Conservation (phyloP, 2,797 vertebrate genomes). For the Novumbra hubbsi region DNA sequence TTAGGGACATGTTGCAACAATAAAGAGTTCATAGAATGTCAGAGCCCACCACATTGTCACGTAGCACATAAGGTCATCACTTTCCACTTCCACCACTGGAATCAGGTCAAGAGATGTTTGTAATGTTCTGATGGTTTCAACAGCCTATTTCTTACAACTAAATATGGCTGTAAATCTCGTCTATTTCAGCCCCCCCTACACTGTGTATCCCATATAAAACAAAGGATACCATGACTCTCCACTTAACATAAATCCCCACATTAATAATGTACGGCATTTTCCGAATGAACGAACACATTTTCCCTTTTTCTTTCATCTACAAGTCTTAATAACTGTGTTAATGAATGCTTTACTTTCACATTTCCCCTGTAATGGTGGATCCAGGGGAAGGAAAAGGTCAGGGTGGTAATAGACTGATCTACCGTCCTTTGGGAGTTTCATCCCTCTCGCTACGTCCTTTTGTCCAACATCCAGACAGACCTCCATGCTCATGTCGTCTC, state of each 20-base stretch:
- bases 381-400: slow-evolving; percentile 89
- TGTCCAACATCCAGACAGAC: slow-evolving; percentile 45
- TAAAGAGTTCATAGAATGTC: not conserved
- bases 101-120: slow-evolving; percentile 31
- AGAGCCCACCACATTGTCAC: not conserved
- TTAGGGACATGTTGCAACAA: not conserved
- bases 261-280: slow-evolving; percentile 79
- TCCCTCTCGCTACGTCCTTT: slow-evolving; percentile 35
- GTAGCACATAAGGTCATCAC: not conserved
- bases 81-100: not conserved
- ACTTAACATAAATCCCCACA: slow-evolving; percentile 65
- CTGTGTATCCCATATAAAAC: slow-evolving; percentile 61
- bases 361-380: slow-evolving; percentile 82
- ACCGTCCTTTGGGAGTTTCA: slow-evolving; percentile 86
- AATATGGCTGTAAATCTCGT: slow-evolving; percentile 41
- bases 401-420: slow-evolving; percentile 95
- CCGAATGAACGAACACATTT: slow-evolving; percentile 69
- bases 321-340: slow-evolving; percentile 75
- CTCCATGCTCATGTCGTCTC: slow-evolving; percentile 80
- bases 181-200: slow-evolving; percentile 51
- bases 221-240: slow-evolving; percentile 65
- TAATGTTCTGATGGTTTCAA: slow-evolving; percentile 14
- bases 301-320: slow-evolving; percentile 62
- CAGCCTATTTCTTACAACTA: slow-evolving; percentile 37
- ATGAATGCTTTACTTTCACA: slow-evolving; percentile 74